phyloP scores from a whole-genome alignment of 2,113 vertebrate genomes.

The Ctenomys sociabilis region DNA sequence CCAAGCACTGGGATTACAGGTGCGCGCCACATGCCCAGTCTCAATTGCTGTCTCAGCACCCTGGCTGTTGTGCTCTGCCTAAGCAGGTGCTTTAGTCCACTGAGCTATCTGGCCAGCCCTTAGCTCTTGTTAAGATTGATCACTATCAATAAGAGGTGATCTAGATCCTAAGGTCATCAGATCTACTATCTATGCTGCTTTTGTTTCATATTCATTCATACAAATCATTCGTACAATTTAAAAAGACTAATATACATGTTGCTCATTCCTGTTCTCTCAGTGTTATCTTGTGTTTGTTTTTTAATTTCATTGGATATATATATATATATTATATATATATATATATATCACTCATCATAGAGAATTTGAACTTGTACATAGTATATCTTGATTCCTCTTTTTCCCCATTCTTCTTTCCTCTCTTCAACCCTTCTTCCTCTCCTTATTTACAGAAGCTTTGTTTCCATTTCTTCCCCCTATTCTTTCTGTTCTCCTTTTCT shows the following conservation, averaged over 20 bases:
- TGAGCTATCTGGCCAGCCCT: too few species aligned
- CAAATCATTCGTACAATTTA: background rate
- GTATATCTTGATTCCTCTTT: background rate
- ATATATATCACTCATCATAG: background rate
- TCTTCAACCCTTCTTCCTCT: background rate
- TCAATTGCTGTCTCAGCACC: too few species aligned
- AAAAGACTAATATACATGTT: background rate
- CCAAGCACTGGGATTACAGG: too few species aligned
- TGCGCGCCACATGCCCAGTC: too few species aligned
- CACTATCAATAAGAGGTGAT: conserved; percentile 36
- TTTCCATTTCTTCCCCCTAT: background rate
- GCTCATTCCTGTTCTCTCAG: background rate
- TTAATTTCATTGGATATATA: background rate
- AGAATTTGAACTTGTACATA: background rate
- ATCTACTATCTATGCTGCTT: background rate
- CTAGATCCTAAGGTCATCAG: background rate
- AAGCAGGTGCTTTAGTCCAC: too few species aligned
- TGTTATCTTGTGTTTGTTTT: background rate
- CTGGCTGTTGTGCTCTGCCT: too few species aligned
- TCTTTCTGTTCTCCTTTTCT: background rate
- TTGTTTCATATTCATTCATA: background rate
- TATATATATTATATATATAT: background rate
- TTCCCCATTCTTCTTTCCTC: background rate
- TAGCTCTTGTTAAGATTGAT: background rate
- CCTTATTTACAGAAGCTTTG: background rate